Conservation (phyloP, 2,888 invertebrate genomes). For the Xylocampa areola region DNA sequence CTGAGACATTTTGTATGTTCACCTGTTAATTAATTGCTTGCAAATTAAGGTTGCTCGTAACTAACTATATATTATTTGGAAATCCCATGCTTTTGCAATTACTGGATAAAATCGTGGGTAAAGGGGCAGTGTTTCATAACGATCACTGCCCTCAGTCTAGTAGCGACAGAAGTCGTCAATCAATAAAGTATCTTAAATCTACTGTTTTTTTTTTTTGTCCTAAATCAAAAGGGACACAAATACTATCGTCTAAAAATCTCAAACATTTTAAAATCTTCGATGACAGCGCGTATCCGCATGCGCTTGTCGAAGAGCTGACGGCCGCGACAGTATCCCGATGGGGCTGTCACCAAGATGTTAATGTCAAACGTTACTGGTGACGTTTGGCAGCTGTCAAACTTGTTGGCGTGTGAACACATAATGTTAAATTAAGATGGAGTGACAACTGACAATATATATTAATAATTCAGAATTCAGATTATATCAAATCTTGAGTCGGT, state of each 20-base stretch:
- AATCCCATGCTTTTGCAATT: too few relatives aligned
- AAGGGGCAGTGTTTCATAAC: too few relatives aligned
- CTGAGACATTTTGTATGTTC: conserved; percentile 1
- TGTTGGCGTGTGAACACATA: conserved; percentile 38
- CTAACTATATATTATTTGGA: too few relatives aligned
- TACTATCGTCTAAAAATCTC: conserved; percentile 10
- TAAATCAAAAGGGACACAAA: conserved; percentile 16
- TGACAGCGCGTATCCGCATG: conserved; percentile 55
- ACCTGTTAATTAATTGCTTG: neutral
- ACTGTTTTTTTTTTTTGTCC: neutral
- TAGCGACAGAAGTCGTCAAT: neutral
- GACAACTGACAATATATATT: too few relatives aligned
- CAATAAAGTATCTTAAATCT: neutral
- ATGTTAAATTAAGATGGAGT: conserved; percentile 25
- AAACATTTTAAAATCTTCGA: conserved; percentile 32
- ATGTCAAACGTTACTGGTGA: conserved; percentile 41
- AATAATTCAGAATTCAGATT: too few relatives aligned
- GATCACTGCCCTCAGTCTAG: neutral
- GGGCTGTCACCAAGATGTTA: conserved; percentile 51
- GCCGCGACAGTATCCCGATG: conserved; percentile 32
- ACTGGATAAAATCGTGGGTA: too few relatives aligned
- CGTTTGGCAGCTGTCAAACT: conserved; percentile 43
- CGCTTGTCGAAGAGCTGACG: conserved; percentile 32
- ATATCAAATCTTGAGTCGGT: too few relatives aligned
- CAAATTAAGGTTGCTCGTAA: too few relatives aligned